A percentile compares a stretch with the other conserved stretches of the same genome.
Evolutionary conservation across 2,797 vertebrate genomes (phyloP).

Genomic region (Rhynchonycteris naso): DNA sequence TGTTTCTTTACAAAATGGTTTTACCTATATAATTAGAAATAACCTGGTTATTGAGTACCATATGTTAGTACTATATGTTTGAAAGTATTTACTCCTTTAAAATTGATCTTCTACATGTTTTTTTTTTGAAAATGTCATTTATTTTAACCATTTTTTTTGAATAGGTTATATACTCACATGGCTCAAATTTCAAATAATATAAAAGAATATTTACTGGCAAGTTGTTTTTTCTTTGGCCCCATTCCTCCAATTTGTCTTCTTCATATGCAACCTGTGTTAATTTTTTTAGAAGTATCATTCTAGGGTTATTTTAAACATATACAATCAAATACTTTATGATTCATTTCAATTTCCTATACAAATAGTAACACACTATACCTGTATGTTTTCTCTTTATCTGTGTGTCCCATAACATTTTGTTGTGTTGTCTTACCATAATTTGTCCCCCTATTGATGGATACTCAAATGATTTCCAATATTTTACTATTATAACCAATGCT

Average conservation of each 20-base stretch:
- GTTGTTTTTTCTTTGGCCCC: neutral
- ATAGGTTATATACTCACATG: neutral
- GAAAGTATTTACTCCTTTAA: neutral
- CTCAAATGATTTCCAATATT: neutral
- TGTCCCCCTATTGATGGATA: neutral
- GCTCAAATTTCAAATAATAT: neutral
- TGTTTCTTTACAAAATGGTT: neutral
- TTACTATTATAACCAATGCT: neutral
- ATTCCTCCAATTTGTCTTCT: neutral
- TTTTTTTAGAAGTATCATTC: neutral
- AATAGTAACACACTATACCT: neutral
- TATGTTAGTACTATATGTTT: conserved; percentile 24
- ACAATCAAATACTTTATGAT: neutral
- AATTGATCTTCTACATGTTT: neutral
- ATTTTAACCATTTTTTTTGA: neutral
- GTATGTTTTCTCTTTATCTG: neutral
- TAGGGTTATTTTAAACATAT: neutral
- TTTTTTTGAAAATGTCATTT: neutral
- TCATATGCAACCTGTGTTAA: neutral
- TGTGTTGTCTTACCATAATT: neutral
- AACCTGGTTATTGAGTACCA: neutral
- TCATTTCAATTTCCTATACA: neutral
- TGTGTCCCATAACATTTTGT: neutral
- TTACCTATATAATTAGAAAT: neutral
- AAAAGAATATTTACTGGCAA: neutral